Evolutionary conservation across 2,797 vertebrate species (phyloP).

Genomic region (Phylloscopus collybita): DNA sequence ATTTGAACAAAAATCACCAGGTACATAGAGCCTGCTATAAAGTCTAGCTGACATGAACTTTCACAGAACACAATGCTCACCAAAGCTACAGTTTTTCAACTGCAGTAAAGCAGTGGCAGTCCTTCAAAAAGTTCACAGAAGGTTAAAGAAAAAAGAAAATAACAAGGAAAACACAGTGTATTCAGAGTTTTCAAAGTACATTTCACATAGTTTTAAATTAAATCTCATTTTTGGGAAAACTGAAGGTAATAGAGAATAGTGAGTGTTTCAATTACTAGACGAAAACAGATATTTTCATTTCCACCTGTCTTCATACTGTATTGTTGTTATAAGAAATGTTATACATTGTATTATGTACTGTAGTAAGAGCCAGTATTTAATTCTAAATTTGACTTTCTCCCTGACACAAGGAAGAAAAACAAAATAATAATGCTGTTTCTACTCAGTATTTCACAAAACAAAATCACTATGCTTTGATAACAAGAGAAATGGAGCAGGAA

Average conservation of each 20-base stretch:
- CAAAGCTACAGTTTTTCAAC: not conserved
- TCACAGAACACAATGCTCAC: not conserved
- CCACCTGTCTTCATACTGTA: not conserved
- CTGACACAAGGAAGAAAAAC: not conserved
- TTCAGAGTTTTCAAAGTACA: not conserved
- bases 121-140: not conserved
- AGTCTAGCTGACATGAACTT: not conserved
- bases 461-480: not conserved
- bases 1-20: not conserved
- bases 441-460: not conserved
- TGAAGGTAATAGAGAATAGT: not conserved
- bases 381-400: not conserved
- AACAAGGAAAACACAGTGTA: not conserved
- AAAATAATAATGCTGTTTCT: not conserved
- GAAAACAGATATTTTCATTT: not conserved
- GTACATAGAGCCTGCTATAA: not conserved
- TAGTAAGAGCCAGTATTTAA: not conserved
- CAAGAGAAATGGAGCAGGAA: not conserved
- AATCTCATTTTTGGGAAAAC: not conserved
- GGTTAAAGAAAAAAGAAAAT: not conserved
- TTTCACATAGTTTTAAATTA: not conserved
- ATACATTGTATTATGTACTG: rapidly evolving
- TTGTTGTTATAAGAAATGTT: not conserved
- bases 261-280: not conserved
- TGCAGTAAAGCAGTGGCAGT: not conserved